Conservation (phyloP, 1,140 invertebrate genomes). For the Rhopalosiphum padi region DNA sequence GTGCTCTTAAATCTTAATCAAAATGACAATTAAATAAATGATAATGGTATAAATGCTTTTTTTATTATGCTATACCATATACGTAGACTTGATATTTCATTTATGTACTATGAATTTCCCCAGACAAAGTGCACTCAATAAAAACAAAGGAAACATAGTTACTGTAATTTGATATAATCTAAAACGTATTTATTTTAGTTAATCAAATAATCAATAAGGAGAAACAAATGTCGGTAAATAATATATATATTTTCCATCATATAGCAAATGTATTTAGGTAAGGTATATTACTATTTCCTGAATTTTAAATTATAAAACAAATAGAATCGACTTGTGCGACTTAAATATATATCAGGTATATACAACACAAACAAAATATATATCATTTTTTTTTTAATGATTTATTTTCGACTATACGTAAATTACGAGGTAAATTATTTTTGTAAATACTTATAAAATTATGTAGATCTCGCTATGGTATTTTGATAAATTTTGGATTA, state of each 20-base stretch:
- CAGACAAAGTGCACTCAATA: neutral
- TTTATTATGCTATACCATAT: neutral
- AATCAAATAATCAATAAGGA: neutral
- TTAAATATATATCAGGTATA: neutral
- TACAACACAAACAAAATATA: neutral
- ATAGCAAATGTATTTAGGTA: too few relatives aligned
- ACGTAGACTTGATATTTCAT: neutral
- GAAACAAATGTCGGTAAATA: neutral
- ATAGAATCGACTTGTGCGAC: neutral
- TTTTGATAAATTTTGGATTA: neutral
- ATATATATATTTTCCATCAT: neutral
- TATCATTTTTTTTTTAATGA: too few relatives aligned
- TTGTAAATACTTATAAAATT: too few relatives aligned
- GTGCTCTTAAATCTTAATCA: neutral
- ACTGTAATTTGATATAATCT: too few relatives aligned
- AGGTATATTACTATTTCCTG: too few relatives aligned
- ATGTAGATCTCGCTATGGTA: neutral
- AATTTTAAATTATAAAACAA: too few relatives aligned
- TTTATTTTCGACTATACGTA: neutral
- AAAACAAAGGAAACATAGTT: neutral
- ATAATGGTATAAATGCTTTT: neutral
- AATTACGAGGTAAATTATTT: neutral
- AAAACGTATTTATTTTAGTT: neutral
- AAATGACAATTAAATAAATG: neutral
- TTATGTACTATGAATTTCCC: neutral